Base-by-base conservation (phyloP, 2,797 vertebrate genomes). In the Enteromius paludinosus region DNA sequence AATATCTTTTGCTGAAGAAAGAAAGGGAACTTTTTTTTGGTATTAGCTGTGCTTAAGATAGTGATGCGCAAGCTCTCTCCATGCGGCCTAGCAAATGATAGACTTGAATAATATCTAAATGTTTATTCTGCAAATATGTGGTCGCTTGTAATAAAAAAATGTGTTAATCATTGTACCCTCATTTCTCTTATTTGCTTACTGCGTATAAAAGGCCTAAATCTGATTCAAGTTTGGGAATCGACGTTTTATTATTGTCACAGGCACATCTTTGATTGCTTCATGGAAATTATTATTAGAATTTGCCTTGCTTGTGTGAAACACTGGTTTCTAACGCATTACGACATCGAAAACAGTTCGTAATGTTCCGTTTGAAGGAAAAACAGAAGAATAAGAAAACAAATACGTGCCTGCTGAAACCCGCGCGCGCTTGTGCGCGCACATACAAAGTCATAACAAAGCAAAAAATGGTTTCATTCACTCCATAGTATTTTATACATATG, bases 41-140 rank as follows among this genome's bases (percentile, higher is more conserved):
- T n/a, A 66, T 78, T 68, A 28, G n/a, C 30, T 54, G 47, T 78
- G 45, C 68, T 81, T 72, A 35, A 71, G 18, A 41, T 81, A 35
- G 41, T 25, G 54, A 80, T 49, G 28, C 2, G 0, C 25, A 80
- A 71, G 25, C 7, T 47, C 30, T 33, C 4, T 66, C 20, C 20
- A 35, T 54, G 15, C 0, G 0, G 20, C 25, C 38, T 71, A 10
- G 11, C 8, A 33, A 61, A 70, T 33, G 4, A 14, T 54, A 30
- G 18, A 76, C 56, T 45, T 76, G 41, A 3, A 45, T 25, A 8
- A 30, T 30, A 62, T 18, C 6, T 15, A 73, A 54, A 41, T 75
- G 72, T 59, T 17, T 18, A 59, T 74, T 17, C 7, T 56, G 33
- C n/a, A 41, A 74, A 59, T 59, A 75, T 56, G 35, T 78, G 62